Base-by-base conservation (phyloP, 1,140 invertebrate genomes). In the Ridgeia piscesae region DNA sequence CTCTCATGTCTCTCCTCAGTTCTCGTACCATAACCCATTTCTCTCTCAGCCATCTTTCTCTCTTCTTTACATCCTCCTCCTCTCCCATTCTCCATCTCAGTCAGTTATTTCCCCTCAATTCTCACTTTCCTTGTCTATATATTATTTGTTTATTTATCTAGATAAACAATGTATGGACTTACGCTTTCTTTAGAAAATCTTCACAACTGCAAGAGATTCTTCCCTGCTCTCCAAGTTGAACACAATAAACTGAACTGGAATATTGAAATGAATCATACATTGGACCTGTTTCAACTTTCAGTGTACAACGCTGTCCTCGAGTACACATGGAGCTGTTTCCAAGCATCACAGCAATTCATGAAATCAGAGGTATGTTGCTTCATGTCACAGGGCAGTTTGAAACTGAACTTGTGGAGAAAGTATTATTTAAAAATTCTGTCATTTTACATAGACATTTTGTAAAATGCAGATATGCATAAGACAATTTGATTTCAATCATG, bases 301-400 rank as follows among this genome's bases (percentile, higher is more conserved):
- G 89, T 90, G 89, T 90, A 90, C 35, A 90, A 90, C 33, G 89
- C 89, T 34, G 35, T 90, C 6, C 35, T 90, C 17, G 89, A 90
- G 17, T 90, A 90, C 89, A 90, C 89, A 11, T 90, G 89, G 89
- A 33, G n/a, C 33, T 90, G 35, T 33, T 90, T 90, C 89, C 33
- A 33, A 33, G 89, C 89, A 90, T 34, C 34, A 14, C 89, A 90
- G 33, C 34, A 90, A 27, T 90, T 34, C 35, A 90, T 90, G 89
- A 90, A 90, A 33, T 35, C 33, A 90, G 89, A 90, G 89, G 89
- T 34, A 34, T 8, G 58, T 77, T 9, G 2, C 58, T 9, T 21
- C 58, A 14, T 31, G 27, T 77, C 0, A 50, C 58, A 21, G 58
- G 58, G 27, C 14, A 77, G 58, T 77, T 77, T 77, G 58, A 77